These are phyloP conservation scores for Cnemophilus loriae DNA, from an alignment of 2,113 vertebrate species.

Conservation along the genomic window DNA sequence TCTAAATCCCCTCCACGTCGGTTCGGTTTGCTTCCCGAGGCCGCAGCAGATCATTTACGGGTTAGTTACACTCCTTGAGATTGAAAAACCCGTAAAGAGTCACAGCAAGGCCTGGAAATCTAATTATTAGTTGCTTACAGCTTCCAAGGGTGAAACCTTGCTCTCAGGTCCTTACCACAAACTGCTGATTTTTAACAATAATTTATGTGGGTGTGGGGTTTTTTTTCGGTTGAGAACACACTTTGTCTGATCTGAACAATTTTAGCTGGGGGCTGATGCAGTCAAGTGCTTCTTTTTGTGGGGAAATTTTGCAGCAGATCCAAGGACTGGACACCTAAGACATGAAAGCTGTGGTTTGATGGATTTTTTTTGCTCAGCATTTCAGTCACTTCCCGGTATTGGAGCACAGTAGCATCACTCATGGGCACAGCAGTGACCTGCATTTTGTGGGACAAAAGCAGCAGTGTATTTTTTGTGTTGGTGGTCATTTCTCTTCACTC, in stretches of 20 bases:
- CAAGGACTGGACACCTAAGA: background rate
- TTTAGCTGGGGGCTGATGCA: background rate
- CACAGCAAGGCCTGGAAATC: constrained; percentile 36
- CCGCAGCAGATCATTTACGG: constrained; percentile 11
- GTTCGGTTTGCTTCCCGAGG: constrained; percentile 14
- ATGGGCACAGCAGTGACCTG: background rate
- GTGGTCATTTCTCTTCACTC: background rate
- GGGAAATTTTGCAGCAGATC: background rate
- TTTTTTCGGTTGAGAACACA: background rate
- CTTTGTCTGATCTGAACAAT: background rate
- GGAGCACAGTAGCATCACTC: background rate
- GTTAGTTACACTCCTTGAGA: constrained; percentile 34
- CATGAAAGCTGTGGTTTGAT: background rate
- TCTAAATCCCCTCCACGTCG: background rate
- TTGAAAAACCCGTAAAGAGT: background rate
- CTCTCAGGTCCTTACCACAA: constrained; percentile 39
- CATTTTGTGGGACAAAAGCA: background rate
- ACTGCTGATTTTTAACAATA: constrained; percentile 52
- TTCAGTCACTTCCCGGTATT: background rate
- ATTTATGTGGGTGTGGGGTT: constrained; percentile 1
- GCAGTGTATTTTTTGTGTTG: background rate
- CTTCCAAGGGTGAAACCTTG: constrained; percentile 62
- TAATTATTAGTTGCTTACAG: constrained; percentile 46
- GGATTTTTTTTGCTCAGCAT: background rate
- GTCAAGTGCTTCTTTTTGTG: background rate